Percentiles rank a stretch among this genome's conserved stretches.
Evolutionary conservation across 2,888 invertebrate genomes (phyloP).

Genomic region (Cantharis rufa): DNA sequence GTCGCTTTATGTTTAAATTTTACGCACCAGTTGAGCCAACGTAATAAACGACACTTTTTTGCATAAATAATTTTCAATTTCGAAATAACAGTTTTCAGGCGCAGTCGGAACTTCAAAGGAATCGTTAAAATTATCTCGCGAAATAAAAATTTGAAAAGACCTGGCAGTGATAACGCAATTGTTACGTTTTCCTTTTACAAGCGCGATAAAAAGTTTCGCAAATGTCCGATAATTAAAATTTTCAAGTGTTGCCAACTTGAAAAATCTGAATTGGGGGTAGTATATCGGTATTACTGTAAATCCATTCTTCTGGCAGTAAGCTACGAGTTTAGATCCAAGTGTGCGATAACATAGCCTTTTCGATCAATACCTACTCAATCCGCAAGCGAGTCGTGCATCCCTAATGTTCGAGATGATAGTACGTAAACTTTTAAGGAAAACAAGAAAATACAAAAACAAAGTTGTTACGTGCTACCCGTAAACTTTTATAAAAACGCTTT

Average conservation of each 20-base stretch:
- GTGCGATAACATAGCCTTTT: slow-evolving; percentile 37
- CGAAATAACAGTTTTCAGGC: neutral
- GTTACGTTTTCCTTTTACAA: neutral
- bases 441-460: slow-evolving; percentile 19
- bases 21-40: neutral
- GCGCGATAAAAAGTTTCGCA: neutral
- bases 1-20: neutral
- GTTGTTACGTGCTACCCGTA: slow-evolving; percentile 8
- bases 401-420: slow-evolving; percentile 26
- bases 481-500: neutral
- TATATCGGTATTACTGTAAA: slow-evolving; percentile 35
- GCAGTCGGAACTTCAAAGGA: neutral
- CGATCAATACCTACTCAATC: slow-evolving; percentile 41
- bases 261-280: slow-evolving; percentile 23
- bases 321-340: slow-evolving; percentile 41
- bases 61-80: neutral
- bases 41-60: neutral
- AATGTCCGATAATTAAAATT: neutral
- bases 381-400: slow-evolving; percentile 34
- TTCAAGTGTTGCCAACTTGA: neutral
- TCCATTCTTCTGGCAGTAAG: slow-evolving; percentile 40
- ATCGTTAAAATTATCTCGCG: neutral
- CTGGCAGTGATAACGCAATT: neutral
- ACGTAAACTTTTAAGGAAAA: slow-evolving; percentile 23
- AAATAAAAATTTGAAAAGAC: neutral